Evolutionary conservation across 23 tunicate species (phyloP), one percentile per base, ranked within the genome.

Genomic region (Diplosoma virens): DNA sequence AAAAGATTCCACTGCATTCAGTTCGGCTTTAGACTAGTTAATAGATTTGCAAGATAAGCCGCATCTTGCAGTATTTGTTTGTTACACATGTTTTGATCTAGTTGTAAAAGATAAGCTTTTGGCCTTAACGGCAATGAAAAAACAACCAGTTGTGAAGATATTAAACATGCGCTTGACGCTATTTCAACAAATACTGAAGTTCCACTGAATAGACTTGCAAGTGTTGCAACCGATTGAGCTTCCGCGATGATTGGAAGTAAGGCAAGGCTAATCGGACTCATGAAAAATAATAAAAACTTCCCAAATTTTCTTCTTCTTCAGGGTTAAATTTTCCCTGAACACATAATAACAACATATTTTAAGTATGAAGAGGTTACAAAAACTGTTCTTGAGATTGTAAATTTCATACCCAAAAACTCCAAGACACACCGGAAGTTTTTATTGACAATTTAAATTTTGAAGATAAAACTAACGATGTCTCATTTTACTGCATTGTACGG

Each of bases 401-500:
- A 66, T n/a, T 66, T 66, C 47, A 66, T 66, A 18, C 47, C 11
- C 52, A 58, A 58, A 58, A 41, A 66, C 11, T 11, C 37, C 72
- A 25, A 66, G 37, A 66, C 72, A 25, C 36, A 66, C 72, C 36
- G 72, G 6, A 9, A 66, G 26, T 66, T 25, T 29, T 66, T n/a
- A 27, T 66, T 27, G 72, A 66, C 25, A 41, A 66, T 66, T 66
- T 66, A 11, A 66, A 66, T 66, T 41, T 23, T 66, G 72, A 66
- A 27, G 36, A 66, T 66, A 66, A 66, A 26, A 41, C 37, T 66
- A 66, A 66, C n/a, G 72, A 66, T 7, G 72, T 66, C 72, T 27
- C 37, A 58, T 66, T 66, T 66, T 66, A 66, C 37, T 23, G 72
- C 72, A 66, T n/a, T 66, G 41, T 30, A 66, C 25, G 41, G 72